phyloP scores from a whole-genome alignment of 2,797 vertebrate genomes.

The Rhabdomys pumilio region DNA sequence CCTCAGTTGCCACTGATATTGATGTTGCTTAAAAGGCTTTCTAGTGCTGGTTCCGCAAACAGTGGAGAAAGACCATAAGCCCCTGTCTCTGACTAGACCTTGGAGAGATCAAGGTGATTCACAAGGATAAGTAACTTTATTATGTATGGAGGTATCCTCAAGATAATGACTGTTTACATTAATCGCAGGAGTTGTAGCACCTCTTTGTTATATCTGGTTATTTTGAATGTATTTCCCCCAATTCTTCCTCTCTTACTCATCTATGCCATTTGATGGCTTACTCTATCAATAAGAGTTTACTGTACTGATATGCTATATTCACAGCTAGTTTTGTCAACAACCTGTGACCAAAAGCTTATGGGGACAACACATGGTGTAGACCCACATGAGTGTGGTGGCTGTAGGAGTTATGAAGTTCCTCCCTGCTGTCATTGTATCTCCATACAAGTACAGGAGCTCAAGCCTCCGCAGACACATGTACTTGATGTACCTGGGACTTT shows the following conservation, averaged over 20 bases:
- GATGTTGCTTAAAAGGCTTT: background rate
- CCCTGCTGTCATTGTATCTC: background rate
- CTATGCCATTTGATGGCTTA: background rate
- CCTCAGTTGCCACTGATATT: background rate
- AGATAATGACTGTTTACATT: background rate
- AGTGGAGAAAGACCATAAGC: background rate
- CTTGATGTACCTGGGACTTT: background rate
- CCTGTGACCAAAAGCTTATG: background rate
- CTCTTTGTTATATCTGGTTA: background rate
- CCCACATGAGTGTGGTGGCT: too few species aligned
- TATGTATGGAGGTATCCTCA: too few species aligned
- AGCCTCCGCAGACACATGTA: background rate
- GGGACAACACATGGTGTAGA: too few species aligned
- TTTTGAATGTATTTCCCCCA: background rate
- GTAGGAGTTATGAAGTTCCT: background rate
- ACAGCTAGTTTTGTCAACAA: background rate
- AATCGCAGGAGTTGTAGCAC: background rate
- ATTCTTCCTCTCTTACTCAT: background rate
- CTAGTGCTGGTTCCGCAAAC: background rate
- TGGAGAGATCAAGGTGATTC: background rate
- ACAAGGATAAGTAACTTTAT: background rate
- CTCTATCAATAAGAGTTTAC: background rate
- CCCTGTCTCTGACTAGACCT: background rate
- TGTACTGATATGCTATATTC: background rate
- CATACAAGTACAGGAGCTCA: background rate